Evolutionary conservation across 2,888 invertebrate species (phyloP).

Genomic region (Volucella inanis): DNA sequence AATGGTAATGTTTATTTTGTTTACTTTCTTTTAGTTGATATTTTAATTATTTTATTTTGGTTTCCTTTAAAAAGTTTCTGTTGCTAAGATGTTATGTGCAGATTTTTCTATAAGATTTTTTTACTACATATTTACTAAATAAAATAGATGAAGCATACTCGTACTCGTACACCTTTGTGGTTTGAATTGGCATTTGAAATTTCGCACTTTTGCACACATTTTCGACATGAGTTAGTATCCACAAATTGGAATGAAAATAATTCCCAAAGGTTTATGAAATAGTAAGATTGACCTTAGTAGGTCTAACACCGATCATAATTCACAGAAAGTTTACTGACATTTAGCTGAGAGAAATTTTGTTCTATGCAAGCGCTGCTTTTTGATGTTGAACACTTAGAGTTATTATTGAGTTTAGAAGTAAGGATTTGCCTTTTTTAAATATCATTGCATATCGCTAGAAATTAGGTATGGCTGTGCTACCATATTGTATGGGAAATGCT

Average conservation of each 20-base stretch:
- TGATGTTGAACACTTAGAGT: not conserved
- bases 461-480: too few species aligned
- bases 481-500: too few species aligned
- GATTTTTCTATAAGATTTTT: not conserved
- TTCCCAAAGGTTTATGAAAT: constrained; percentile 50
- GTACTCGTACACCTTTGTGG: constrained; percentile 51
- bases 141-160: constrained; percentile 19
- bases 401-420: not conserved
- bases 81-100: constrained; percentile 43
- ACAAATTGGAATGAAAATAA: constrained; percentile 9
- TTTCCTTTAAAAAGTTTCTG: constrained; percentile 12
- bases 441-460: too few species aligned
- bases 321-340: constrained; percentile 40
- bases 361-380: not conserved
- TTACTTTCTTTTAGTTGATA: constrained; percentile 25
- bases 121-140: constrained; percentile 9
- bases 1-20: constrained; percentile 48
- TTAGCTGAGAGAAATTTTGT: constrained; percentile 30
- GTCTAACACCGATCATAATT: constrained; percentile 11
- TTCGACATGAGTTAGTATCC: constrained; percentile 1
- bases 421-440: too few species aligned
- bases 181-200: constrained; percentile 19
- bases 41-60: constrained; percentile 18
- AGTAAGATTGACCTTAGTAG: constrained; percentile 34
- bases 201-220: constrained; percentile 15